Evolutionary conservation across 1,140 invertebrate species (phyloP), one percentile per base, ranked within the genome.

Genomic region (Aphelinus certus): DNA sequence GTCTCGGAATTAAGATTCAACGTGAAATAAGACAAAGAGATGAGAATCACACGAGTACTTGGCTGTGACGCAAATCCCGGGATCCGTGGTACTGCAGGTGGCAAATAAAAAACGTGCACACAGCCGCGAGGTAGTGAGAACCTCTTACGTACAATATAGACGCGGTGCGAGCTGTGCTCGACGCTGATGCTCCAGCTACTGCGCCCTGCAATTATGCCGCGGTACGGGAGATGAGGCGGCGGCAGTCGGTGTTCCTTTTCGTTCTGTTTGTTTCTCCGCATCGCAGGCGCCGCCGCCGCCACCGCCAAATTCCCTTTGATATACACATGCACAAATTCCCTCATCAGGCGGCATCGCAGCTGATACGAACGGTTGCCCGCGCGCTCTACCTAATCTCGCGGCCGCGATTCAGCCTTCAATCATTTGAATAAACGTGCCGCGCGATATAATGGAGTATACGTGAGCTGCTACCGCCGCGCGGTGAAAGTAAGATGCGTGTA

Each of bases 381-480:
- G 9, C 47, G 9, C 26, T 26, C 26, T 6, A 2, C 10, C 48
- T 51, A 26, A 49, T 49, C 1, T 64, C 10, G 47, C 26, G n/a
- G 26, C 47, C n/a, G 1, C 42, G 65, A 67, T 67, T 67, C 53
- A 67, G 46, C 51, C 43, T 56, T 67, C 51, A 57, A 56, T 55
- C 53, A 56, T 67, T 67, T 67, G 65, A 67, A 67, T 67, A 67
- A 67, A 45, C 9, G 2, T 43, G 0, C 6, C 7, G 4, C 26
- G 26, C 26, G 7, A 26, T 46, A 67, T 67, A 57, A 67, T 67
- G 26, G 46, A 67, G 26, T 7, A 49, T 10, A 51, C 42, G 9
- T 26, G 4, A 4, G 26, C 26, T 26, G 26, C 9, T 46, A 67
- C 9, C 10, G 42, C 10, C 45, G 1, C n/a, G 3, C 1, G n/a